Evolutionary conservation across 35 echinoderm and acorn worm genomes (phyloP).

Genomic region (Hemicentrotus pulcherrimus): DNA sequence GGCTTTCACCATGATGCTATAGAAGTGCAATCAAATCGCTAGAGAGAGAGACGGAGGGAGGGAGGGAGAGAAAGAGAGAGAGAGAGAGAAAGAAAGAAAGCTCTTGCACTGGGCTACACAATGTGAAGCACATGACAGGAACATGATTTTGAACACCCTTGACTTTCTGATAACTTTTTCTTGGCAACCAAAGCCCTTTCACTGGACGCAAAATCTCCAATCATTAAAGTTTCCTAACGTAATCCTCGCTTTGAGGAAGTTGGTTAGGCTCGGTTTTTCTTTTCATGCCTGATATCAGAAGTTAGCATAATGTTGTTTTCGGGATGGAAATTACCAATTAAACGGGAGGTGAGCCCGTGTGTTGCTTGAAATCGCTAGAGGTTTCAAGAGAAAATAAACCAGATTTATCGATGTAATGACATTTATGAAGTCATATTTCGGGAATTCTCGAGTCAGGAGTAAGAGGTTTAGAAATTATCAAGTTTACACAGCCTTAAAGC

Average conservation of each 20-base stretch:
- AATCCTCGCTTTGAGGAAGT: neutral
- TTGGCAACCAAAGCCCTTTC: neutral
- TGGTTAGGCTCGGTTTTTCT: neutral
- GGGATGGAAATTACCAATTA: neutral
- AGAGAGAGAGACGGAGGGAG: neutral
- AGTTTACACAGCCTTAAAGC: neutral
- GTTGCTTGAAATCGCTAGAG: neutral
- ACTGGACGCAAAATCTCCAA: constrained; percentile 9
- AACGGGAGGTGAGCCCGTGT: neutral
- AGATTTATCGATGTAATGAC: neutral
- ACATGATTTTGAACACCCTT: neutral
- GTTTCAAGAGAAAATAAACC: neutral
- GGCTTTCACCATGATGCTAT: neutral
- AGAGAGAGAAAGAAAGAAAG: neutral
- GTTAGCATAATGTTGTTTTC: constrained; percentile 10
- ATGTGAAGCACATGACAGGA: neutral
- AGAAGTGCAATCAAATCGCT: neutral
- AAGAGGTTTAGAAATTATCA: neutral
- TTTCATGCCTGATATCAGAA: neutral
- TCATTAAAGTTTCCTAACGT: neutral
- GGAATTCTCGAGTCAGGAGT: neutral
- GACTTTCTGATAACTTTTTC: neutral
- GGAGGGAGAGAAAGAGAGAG: neutral
- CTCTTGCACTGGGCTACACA: neutral
- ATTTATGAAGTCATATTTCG: neutral